These are phyloP conservation scores for Sus cebifrons DNA, from an alignment of 2,797 vertebrate species.

Conservation along the genomic window DNA sequence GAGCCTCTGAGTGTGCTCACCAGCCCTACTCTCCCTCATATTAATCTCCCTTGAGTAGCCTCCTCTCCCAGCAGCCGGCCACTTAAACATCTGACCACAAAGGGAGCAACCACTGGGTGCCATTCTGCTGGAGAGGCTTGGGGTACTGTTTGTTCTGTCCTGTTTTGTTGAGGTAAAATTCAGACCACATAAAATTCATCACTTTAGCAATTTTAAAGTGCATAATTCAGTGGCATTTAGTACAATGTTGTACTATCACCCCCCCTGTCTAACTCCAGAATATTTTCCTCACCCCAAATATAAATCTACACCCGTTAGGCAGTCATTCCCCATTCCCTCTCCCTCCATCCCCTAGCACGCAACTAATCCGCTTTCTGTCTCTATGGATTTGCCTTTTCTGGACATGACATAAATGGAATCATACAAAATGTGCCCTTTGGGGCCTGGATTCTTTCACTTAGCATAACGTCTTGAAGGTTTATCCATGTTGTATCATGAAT, in stretches of 20 bases:
- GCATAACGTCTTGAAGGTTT: neutral
- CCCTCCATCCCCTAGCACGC: neutral
- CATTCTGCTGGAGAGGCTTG: neutral
- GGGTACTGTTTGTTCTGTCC: neutral
- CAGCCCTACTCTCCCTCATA: no score
- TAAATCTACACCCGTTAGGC: neutral
- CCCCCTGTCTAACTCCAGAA: constrained; percentile 20
- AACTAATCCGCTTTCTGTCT: neutral
- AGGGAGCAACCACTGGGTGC: neutral
- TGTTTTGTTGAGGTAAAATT: neutral
- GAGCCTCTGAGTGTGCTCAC: neutral
- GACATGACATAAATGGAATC: neutral
- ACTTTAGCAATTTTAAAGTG: no score
- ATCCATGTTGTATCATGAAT: neutral
- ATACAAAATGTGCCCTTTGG: neutral
- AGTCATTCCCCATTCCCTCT: neutral
- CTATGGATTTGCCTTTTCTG: neutral
- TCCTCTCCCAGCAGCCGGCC: neutral
- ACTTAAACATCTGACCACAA: neutral
- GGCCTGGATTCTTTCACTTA: constrained; percentile 9
- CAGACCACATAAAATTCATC: neutral
- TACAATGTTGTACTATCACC: neutral
- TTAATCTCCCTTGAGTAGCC: no score
- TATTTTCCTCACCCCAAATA: neutral
- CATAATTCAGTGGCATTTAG: neutral